These are phyloP conservation scores for Aurelia sp. DNA, from an alignment of 30 jellyfish, hydroid and myxozoan species.

Conservation along the genomic window DNA sequence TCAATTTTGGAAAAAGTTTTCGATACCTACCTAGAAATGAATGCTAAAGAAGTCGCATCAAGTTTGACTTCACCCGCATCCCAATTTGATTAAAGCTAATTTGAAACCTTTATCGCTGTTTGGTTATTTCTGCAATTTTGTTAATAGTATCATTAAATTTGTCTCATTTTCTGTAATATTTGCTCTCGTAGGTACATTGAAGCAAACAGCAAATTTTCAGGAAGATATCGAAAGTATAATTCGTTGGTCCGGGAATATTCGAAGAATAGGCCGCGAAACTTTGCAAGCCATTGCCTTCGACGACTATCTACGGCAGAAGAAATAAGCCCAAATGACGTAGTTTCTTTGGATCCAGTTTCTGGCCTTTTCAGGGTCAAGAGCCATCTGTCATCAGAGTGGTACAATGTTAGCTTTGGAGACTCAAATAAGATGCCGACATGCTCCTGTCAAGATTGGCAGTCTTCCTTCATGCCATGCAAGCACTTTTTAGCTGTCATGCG, in stretches of 20 bases:
- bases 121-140: background rate
- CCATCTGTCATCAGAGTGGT: slow-evolving; percentile 12
- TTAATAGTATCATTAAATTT: background rate
- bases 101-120: background rate
- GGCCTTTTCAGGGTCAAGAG: slow-evolving; percentile 13
- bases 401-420: slow-evolving; percentile 23
- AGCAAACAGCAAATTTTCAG: background rate
- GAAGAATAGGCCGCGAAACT: slow-evolving; percentile 20
- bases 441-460: slow-evolving; percentile 35
- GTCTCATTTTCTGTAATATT: too few relatives aligned
- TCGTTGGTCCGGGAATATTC: slow-evolving; percentile 1
- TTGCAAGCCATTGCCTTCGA: slow-evolving; percentile 10
- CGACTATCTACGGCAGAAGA: background rate
- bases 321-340: background rate
- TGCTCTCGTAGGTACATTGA: background rate
- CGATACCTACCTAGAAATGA: too few relatives aligned
- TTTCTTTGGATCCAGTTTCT: slow-evolving; percentile 12
- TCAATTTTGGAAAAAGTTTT: too few relatives aligned
- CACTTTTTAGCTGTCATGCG: too few relatives aligned
- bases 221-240: slow-evolving; percentile 20
- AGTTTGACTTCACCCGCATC: too few relatives aligned
- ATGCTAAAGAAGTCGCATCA: too few relatives aligned
- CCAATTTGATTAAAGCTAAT: background rate
- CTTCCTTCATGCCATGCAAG: background rate
- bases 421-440: slow-evolving; percentile 3